Evolutionary conservation across 2,113 vertebrate genomes (phyloP).

Genomic region (Misgurnus mizolepis): DNA sequence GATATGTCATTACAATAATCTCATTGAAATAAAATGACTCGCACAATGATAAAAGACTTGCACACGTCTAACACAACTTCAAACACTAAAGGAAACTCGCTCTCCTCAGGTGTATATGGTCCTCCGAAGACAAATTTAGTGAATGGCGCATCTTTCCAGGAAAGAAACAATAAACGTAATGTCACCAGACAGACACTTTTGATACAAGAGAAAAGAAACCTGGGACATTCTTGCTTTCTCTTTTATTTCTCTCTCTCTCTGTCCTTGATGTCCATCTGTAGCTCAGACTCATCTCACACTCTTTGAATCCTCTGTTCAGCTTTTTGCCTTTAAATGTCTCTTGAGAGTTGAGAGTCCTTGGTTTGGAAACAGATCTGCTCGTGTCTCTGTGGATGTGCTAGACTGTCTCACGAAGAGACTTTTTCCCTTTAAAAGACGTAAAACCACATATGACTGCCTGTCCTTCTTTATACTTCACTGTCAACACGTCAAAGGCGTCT

Average conservation of each 20-base stretch:
- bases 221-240: constrained; percentile 2
- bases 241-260: constrained; percentile 15
- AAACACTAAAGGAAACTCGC: background rate
- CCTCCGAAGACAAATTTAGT: background rate
- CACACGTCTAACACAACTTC: too few relatives aligned
- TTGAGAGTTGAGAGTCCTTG: constrained; percentile 3
- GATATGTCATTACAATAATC: too few relatives aligned
- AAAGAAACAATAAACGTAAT: constrained; percentile 24
- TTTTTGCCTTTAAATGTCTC: constrained; percentile 25
- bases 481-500: background rate
- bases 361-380: background rate
- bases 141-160: background rate
- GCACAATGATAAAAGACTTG: too few relatives aligned
- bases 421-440: background rate
- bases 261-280: constrained; percentile 29
- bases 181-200: constrained; percentile 27
- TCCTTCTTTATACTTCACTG: background rate
- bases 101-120: background rate
- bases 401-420: background rate
- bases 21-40: too few relatives aligned
- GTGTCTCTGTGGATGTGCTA: background rate
- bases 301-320: constrained; percentile 1
- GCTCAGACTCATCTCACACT: constrained; percentile 22
- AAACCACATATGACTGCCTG: background rate
- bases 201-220: constrained; percentile 8